A percentile compares a stretch with the other conserved stretches of the same genome.
Conservation (phyloP, 2,113 vertebrate species). For the Canis aureus region DNA sequence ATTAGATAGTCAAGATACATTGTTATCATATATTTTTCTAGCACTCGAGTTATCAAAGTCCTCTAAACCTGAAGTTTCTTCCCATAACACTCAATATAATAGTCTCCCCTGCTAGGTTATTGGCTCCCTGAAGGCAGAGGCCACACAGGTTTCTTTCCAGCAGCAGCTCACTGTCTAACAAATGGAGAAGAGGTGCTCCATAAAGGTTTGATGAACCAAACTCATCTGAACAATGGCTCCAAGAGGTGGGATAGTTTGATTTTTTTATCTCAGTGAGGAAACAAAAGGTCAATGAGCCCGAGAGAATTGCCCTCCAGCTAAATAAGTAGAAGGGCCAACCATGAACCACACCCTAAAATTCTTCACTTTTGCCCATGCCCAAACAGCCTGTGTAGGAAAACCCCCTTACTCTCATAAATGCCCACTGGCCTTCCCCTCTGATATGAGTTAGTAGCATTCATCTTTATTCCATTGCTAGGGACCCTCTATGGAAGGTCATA, state of each 20-base stretch:
- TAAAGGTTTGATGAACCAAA: constrained; percentile 27
- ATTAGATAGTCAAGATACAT: background rate
- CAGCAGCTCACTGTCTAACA: background rate
- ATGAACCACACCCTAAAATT: background rate
- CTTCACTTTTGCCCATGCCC: background rate
- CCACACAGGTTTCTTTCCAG: background rate
- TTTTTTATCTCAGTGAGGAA: constrained; percentile 5
- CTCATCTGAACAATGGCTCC: background rate
- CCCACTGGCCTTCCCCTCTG: background rate
- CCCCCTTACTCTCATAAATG: background rate
- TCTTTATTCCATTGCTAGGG: background rate
- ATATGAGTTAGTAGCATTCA: background rate
- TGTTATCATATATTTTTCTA: background rate
- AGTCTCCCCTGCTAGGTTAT: background rate
- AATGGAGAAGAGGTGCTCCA: background rate
- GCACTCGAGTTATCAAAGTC: background rate
- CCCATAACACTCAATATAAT: background rate
- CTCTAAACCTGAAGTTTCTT: constrained; percentile 33
- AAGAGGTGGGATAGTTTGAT: background rate
- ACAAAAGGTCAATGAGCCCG: constrained; percentile 27
- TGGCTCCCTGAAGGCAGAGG: background rate
- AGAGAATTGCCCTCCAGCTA: background rate
- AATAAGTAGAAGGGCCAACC: background rate
- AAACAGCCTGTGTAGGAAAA: background rate
- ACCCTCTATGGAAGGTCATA: background rate